A percentile compares a stretch with the other conserved stretches of the same genome.
These are phyloP conservation scores for Cheilosia impressa DNA, from an alignment of 2,888 invertebrate species.

Conservation along the genomic window DNA sequence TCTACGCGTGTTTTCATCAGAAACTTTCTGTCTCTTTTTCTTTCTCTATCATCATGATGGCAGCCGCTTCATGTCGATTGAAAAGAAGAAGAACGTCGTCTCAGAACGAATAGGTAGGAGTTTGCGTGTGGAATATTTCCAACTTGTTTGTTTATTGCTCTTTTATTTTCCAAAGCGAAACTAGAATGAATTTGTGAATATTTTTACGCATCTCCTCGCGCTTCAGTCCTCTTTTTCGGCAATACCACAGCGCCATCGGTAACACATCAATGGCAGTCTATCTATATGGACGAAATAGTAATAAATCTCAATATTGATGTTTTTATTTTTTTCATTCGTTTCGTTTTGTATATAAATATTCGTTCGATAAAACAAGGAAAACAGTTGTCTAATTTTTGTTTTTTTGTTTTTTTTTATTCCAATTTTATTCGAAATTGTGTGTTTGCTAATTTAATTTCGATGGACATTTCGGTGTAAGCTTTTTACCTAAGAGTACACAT, in stretches of 20 bases:
- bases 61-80: no score
- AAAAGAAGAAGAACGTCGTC: no score
- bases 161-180: slow-evolving; percentile 50
- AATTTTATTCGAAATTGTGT: neutral
- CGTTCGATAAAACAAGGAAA: neutral
- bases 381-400: neutral
- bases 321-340: neutral
- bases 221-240: slow-evolving; percentile 14
- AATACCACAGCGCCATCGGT: slow-evolving; percentile 2
- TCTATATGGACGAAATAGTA: neutral
- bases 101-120: slow-evolving; percentile 11
- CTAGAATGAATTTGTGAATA: slow-evolving; percentile 37
- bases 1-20: no score
- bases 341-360: neutral
- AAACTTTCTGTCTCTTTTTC: no score
- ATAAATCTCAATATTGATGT: slow-evolving; percentile 14
- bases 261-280: slow-evolving; percentile 8
- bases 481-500: neutral
- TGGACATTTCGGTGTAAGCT: neutral
- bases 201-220: slow-evolving; percentile 34
- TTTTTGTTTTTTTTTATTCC: neutral
- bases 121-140: slow-evolving; percentile 47
- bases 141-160: slow-evolving; percentile 64
- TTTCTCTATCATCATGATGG: no score
- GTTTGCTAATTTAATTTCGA: neutral